These are phyloP conservation scores for Perca schrenkii DNA, from an alignment of 2,113 vertebrate genomes.

Conservation along the genomic window DNA sequence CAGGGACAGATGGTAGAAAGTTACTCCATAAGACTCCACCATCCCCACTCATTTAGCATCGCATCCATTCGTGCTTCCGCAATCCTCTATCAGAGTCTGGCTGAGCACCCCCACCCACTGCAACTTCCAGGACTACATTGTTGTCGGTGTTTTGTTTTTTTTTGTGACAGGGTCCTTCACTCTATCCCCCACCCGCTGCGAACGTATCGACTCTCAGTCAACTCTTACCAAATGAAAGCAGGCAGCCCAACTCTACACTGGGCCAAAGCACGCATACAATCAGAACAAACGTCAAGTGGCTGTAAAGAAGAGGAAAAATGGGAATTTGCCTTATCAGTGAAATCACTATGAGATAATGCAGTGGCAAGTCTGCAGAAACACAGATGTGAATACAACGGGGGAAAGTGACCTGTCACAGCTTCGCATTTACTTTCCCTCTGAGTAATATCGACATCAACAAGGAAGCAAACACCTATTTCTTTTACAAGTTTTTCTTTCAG, in stretches of 20 bases:
- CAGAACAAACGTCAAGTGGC: constrained; percentile 64
- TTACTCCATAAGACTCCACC: constrained; percentile 8
- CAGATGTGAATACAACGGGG: constrained; percentile 35
- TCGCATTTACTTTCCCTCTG: constrained; percentile 24
- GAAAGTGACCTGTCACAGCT: constrained; percentile 51
- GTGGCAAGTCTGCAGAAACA: constrained; percentile 39
- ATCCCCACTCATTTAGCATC: constrained; percentile 46
- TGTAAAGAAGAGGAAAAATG: constrained; percentile 43
- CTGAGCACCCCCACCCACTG: constrained; percentile 25
- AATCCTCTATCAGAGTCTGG: constrained; percentile 27
- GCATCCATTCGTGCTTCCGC: constrained; percentile 30
- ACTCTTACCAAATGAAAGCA: constrained; percentile 74
- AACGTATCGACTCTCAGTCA: constrained; percentile 76
- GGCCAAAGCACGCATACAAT: constrained; percentile 57
- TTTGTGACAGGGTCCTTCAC: constrained; percentile 54
- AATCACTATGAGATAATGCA: constrained; percentile 59
- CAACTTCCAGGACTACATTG: constrained; percentile 31
- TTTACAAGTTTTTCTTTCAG: constrained; percentile 2
- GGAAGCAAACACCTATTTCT: constrained; percentile 18
- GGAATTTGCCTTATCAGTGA: constrained; percentile 62
- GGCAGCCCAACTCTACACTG: constrained; percentile 68
- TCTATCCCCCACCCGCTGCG: constrained; percentile 65
- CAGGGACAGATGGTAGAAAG: background rate
- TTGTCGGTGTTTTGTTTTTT: constrained; percentile 18
- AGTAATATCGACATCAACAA: constrained; percentile 38